Evolutionary conservation across 1,140 invertebrate species (phyloP), one percentile per base, ranked within the genome.

Genomic region (Dinothrombium tinctorium): DNA sequence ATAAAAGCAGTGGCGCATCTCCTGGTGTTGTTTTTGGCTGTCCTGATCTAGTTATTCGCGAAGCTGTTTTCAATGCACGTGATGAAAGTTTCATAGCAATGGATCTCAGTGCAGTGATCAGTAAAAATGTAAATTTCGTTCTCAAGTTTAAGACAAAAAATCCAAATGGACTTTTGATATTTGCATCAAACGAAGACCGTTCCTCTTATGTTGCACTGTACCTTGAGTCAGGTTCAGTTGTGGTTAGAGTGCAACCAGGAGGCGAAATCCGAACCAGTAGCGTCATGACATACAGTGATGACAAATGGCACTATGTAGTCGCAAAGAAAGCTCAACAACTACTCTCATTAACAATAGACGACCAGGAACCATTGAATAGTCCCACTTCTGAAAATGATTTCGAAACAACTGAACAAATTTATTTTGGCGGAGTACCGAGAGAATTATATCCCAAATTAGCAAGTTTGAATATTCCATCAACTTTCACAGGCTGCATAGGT

Each of bases 281-380:
- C 2, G 63, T 62, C 19, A 69, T 61, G 2, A 61, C 57, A 33
- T 84, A 79, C 56, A 77, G 83, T 53, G 86, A 95, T 57, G 76
- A 73, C 24, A 68, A 76, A 42, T 92, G 87, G 82, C 89, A 96
- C 57, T 81, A 83, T 5, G 72, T 94, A 0, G 81, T 77, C 0
- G 73, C 83, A 1, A 76, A 71, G 1, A 76, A 56, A 52, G 59
- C 33, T 59, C 57, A 17, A 57, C 63, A 38, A 57, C 82, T 33
- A 54, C 45, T 65, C 20, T 51, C 71, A 14, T 63, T 94, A 2
- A 73, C 79, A 37, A 75, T 89, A 19, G 86, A 95, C 53, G 87
- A 94, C 53, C 67, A 61, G 37, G 68, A 73, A 41, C n/a, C 4
- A 2, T n/a, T n/a, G n/a, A n/a, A n/a, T n/a, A n/a, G n/a, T n/a